Evolutionary conservation across 2,888 invertebrate species (phyloP), one percentile per base, ranked within the genome.

Genomic region (Amorpha juglandis): DNA sequence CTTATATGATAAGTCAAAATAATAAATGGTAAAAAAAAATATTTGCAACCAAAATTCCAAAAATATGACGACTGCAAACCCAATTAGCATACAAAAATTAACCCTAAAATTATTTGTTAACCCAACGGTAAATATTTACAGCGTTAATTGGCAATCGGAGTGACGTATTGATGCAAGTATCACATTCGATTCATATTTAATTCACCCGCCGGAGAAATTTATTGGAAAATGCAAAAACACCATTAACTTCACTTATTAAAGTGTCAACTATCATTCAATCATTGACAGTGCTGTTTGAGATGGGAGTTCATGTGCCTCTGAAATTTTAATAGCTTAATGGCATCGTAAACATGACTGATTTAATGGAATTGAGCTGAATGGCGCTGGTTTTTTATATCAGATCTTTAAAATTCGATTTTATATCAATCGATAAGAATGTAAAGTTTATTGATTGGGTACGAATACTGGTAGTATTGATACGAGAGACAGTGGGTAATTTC

Each of bases 151-250:
- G 71, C 71, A 70, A 70, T 69, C 71, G 58, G 69, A 64, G 64
- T 78, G 79, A 80, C 76, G 68, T 77, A 74, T 72, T 71, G 58
- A 64, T 62, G 66, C 64, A 71, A 67, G 69, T 67, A 71, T 63
- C 69, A 76, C 79, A 78, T 76, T 71, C 71, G 71, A 67, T 72
- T 68, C 73, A 76, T 79, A 75, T 81, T 81, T 74, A 80, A 81
- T 78, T 76, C 72, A 78, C 74, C 70, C 72, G 73, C 67, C 62
- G 68, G 72, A 73, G 65, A 76, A 78, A 79, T 79, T 76, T 71
- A 76, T 78, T 73, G 76, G 75, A 68, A 78, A 80, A 77, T 76
- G 74, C 72, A 77, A 78, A 78, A 77, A 79, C 65, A 66, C 71
- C 72, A 79, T 77, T 78, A 74, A 74, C 65, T 74, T 74, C 74